Percentiles rank a stretch among this genome's conserved stretches.
These are phyloP conservation scores for Dolichomitus sp. DNA, from an alignment of 2,888 invertebrate species.

Conservation along the genomic window DNA sequence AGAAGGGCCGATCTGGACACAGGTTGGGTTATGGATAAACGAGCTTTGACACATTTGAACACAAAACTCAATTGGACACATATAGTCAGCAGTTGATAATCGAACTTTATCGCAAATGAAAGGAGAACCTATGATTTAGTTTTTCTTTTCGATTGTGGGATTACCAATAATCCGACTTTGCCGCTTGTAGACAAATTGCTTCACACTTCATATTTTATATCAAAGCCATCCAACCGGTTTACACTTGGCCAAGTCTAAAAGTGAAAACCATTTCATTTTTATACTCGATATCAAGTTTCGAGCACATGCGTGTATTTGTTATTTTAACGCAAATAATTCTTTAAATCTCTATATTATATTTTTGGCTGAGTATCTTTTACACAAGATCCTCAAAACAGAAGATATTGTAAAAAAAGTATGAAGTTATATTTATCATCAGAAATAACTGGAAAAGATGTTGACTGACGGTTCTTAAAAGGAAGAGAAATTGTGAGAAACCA, in stretches of 20 bases:
- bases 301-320: not conserved
- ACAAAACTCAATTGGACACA: no score
- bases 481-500: not conserved
- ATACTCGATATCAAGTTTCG: not conserved
- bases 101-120: no score
- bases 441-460: not conserved
- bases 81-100: no score
- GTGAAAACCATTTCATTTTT: not conserved
- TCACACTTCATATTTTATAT: no score
- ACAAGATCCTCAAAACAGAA: not conserved
- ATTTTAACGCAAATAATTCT: not conserved
- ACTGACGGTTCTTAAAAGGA: conserved; percentile 6
- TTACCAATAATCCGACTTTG: no score
- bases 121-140: no score
- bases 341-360: not conserved
- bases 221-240: not conserved
- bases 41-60: no score
- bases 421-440: not conserved
- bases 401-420: conserved; percentile 1
- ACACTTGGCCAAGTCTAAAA: not conserved
- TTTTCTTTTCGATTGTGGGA: no score
- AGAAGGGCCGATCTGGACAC: no score
- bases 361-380: not conserved
- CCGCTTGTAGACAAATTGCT: no score
- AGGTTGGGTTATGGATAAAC: no score